Conservation (phyloP, 1,140 invertebrate genomes). For the Platyscapa corneri region DNA sequence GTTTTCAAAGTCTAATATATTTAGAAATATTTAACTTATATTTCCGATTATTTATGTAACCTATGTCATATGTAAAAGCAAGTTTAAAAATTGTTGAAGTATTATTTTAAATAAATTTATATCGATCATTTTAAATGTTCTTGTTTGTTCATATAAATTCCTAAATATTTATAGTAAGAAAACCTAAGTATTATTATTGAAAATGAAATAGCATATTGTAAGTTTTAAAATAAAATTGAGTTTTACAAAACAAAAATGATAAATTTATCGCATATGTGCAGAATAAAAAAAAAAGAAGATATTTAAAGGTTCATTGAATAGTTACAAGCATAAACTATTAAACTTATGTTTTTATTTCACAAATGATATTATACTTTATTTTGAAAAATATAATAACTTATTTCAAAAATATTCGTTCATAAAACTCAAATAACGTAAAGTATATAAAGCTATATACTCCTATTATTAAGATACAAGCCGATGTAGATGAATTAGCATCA, state of each 20-base stretch:
- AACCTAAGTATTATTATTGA: background rate
- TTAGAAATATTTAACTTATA: conserved; percentile 23
- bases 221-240: background rate
- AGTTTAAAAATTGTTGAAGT: conserved; percentile 36
- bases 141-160: background rate
- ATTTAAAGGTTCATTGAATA: conserved; percentile 28
- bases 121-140: conserved; percentile 37
- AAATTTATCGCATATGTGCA: background rate
- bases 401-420: conserved; percentile 37
- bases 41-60: conserved; percentile 18
- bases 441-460: conserved; percentile 40
- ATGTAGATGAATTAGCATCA: conserved; percentile 8
- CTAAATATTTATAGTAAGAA: background rate
- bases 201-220: background rate
- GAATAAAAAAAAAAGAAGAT: conserved; percentile 11
- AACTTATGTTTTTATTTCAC: conserved; percentile 38
- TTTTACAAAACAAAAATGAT: conserved; percentile 17
- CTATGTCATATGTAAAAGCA: background rate
- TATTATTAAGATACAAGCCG: conserved; percentile 14
- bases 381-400: conserved; percentile 46
- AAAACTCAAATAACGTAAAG: conserved; percentile 41
- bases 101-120: conserved; percentile 51
- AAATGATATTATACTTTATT: conserved; percentile 41
- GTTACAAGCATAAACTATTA: conserved; percentile 30
- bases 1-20: conserved; percentile 24